Base-by-base conservation (phyloP, 2,113 vertebrate species). In the Centrocercus urophasianus region DNA sequence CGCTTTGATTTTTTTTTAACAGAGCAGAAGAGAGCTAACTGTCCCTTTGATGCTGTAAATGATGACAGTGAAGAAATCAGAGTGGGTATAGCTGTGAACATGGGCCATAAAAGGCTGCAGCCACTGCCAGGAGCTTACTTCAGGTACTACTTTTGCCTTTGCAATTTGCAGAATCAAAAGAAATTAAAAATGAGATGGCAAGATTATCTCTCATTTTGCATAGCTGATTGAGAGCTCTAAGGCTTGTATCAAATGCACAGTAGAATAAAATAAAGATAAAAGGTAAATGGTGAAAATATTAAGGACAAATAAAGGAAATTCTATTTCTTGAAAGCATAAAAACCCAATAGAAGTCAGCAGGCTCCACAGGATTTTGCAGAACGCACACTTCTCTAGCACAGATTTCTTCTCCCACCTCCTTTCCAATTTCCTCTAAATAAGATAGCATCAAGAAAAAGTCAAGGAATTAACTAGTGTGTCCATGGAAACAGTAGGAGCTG, bases 161-260 rank as follows among this genome's bases (percentile, higher is more conserved):
- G 43, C 76, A 94, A 83, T 90, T 85, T 80, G 83, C 36, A 75
- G 84, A 90, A 95, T 84, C 77, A 93, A 95, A 96, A 88, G 76
- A 86, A 74, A 85, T 65, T 87, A 91, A 89, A 95, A 94, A 77
- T 40, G 47, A 67, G 47, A 77, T 86, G 85, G 78, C 82, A 90
- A 86, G 86, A 95, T 81, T 78, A 88, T 64, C 40, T 70, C 65
- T 81, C 57, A 56, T 91, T 91, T 95, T 83, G 80, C 30, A 83
- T 63, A 93, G 52, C 69, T 94, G 91, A 95, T 91, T 95, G 85
- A 78, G 69, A 71, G 15, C 83, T 93, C 82, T 86, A 90, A 67
- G 4, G 21, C 18, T 86, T 0, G 0, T 74, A 86, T 70, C 30
- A 85, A 93, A 80, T 88, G 66, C 24, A 86, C 6, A 24, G 24